Conservation (phyloP, 2,888 invertebrate genomes). For the Lutraria lutraria region DNA sequence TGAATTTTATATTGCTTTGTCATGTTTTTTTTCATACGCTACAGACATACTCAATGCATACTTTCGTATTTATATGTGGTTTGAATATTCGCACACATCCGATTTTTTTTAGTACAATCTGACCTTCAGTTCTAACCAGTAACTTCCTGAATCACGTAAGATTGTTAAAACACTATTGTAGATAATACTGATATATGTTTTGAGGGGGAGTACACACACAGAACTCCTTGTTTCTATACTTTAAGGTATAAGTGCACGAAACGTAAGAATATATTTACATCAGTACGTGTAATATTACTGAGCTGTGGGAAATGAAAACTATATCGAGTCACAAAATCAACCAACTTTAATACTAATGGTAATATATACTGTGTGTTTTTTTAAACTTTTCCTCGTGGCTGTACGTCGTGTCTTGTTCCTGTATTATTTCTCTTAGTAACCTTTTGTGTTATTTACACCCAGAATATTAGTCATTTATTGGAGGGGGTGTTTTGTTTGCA, state of each 20-base stretch:
- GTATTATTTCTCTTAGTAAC: too few species aligned
- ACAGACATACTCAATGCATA: background rate
- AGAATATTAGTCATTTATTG: too few species aligned
- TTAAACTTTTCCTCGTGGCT: too few species aligned
- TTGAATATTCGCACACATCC: background rate
- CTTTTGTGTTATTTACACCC: too few species aligned
- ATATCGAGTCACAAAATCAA: background rate
- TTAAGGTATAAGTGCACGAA: background rate
- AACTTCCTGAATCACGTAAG: background rate
- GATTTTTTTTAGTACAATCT: background rate
- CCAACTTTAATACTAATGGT: background rate
- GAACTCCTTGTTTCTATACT: slow-evolving; percentile 10
- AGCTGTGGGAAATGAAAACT: background rate
- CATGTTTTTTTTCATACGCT: too few species aligned
- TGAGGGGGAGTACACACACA: background rate
- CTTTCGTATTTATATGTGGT: background rate
- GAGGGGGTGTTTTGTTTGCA: too few species aligned
- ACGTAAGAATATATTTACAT: background rate
- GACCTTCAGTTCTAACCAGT: background rate
- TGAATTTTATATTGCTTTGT: too few species aligned
- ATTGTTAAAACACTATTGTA: too few species aligned
- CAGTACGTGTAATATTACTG: background rate
- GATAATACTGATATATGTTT: too few species aligned
- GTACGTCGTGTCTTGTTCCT: too few species aligned
- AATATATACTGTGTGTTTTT: too few species aligned